Evolutionary conservation across 2,888 invertebrate genomes (phyloP), one percentile per base, ranked within the genome.

Genomic region (Amorpha juglandis): DNA sequence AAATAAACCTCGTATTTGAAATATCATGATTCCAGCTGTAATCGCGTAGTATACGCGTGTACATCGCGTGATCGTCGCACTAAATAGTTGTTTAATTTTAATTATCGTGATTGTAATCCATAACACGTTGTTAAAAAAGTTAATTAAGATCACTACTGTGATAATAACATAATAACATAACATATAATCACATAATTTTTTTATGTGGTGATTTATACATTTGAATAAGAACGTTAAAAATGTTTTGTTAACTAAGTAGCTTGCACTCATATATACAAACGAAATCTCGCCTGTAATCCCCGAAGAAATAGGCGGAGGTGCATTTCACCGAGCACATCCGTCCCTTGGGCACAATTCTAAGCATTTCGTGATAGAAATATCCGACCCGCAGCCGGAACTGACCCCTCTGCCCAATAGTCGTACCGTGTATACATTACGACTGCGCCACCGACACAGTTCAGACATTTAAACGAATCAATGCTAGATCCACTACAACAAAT

Each of bases 21-120:
- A 42, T 42, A 33, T 7, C 3, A 21, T 19, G n/a, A 33, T 50
- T 50, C 19, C 9, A 11, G 19, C 19, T 50, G 50, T 50, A 50
- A 19, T 19, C 19, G n/a, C 35, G 58, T 58, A 58, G 38, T 42
- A 42, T 19, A 16, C 35, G 35, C 58, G 42, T 19, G 19, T 58
- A 38, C 16, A 19, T 58, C 42, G 58, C 58, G 58, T 58, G 58
- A 58, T 35, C 38, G 58, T 12, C 58, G 58, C 38, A 19, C 19
- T 19, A 19, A 38, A 58, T 19, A 11, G 6, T 19, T 42, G 58
- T 58, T 42, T 58, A 58, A n/a, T 42, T 58, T 42, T 58, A 38
- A 58, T 58, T 58, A 9, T 50, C 50, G 42, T 38, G 58, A 58
- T 58, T 16, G 19, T 58, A 42, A 58, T 58, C 42, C 38, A 38